Conservation (phyloP, 64 coral and sea anemone genomes). For the Anthopleura sola region DNA sequence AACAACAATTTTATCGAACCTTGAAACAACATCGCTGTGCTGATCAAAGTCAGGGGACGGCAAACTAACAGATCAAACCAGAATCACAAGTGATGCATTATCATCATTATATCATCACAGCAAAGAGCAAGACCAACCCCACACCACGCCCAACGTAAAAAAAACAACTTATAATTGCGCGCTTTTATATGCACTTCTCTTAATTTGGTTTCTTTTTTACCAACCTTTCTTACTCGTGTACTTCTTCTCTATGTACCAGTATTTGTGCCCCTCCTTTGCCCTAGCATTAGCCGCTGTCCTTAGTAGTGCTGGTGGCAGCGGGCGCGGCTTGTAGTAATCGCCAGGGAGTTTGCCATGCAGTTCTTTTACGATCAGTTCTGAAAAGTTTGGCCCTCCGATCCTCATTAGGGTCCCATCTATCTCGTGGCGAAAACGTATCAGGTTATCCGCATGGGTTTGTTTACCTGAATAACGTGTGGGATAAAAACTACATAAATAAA, state of each 20-base stretch:
- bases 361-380: constrained; percentile 64
- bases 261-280: constrained; percentile 68
- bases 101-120: no score
- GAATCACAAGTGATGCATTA: no score
- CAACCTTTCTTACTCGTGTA: constrained; percentile 52
- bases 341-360: constrained; percentile 78
- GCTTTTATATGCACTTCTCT: no score
- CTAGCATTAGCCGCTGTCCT: constrained; percentile 82
- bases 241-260: constrained; percentile 87
- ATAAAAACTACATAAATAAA: no score
- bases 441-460: constrained; percentile 32
- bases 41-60: no score
- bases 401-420: constrained; percentile 76
- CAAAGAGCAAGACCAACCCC: no score
- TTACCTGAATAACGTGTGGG: constrained; percentile 18
- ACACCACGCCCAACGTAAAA: no score
- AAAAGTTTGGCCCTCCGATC: constrained; percentile 74
- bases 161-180: no score
- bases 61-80: no score
- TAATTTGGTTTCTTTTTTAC: background rate
- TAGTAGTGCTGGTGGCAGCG: constrained; percentile 72
- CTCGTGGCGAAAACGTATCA: constrained; percentile 78
- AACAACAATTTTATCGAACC: no score
- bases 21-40: no score
- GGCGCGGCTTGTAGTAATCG: constrained; percentile 77